Evolutionary conservation across 2,888 invertebrate species (phyloP).

Genomic region (Acronicta alni): DNA sequence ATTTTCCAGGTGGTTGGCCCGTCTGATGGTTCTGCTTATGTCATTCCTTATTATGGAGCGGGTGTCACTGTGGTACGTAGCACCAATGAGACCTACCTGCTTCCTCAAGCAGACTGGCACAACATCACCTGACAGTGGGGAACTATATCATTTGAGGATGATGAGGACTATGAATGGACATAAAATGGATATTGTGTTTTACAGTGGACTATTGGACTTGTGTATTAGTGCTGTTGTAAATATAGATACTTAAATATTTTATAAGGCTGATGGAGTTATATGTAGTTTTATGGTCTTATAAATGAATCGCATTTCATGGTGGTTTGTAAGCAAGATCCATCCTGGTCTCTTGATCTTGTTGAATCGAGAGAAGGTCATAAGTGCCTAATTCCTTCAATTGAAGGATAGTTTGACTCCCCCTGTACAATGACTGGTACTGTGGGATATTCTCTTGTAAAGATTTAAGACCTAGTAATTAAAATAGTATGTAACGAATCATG

Average conservation of each 20-base stretch:
- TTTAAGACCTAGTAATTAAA: no score
- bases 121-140: conserved; percentile 89
- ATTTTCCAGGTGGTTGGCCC: conserved; percentile 93
- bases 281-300: no score
- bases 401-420: no score
- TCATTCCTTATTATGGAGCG: conserved; percentile 98
- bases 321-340: no score
- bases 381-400: no score
- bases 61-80: conserved; percentile 94
- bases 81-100: conserved; percentile 95
- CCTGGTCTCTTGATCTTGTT: no score
- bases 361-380: no score
- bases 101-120: conserved; percentile 94
- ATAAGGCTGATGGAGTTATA: conserved; percentile 21
- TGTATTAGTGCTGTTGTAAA: conserved; percentile 21
- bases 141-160: conserved; percentile 82
- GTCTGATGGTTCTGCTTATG: conserved; percentile 97
- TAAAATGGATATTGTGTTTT: conserved; percentile 57
- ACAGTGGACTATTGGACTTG: conserved; percentile 30
- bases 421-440: no score
- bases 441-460: no score
- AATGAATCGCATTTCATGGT: no score
- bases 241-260: conserved; percentile 15
- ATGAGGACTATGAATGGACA: conserved; percentile 87
- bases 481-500: no score